Conservation (phyloP, 2,888 invertebrate genomes). For the Coenonympha glycerion region DNA sequence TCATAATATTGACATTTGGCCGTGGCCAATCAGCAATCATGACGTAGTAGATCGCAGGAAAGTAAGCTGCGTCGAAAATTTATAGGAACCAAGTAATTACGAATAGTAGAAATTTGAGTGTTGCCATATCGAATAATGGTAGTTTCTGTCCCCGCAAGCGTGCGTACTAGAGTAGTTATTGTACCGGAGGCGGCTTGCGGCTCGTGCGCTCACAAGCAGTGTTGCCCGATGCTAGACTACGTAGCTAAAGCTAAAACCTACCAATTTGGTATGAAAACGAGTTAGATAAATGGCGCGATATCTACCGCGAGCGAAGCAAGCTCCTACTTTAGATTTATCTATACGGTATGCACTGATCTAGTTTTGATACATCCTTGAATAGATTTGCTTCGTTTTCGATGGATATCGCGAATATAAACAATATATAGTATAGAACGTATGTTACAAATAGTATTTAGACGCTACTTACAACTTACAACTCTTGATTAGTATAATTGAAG, state of each 20-base stretch:
- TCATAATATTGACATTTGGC: no score
- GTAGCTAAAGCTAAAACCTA: slow-evolving; percentile 44
- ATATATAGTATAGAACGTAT: slow-evolving; percentile 28
- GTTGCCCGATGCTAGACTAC: slow-evolving; percentile 39
- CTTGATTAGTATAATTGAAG: slow-evolving; percentile 15
- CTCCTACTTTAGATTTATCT: background rate
- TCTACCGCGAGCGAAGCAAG: background rate
- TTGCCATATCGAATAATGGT: slow-evolving; percentile 20
- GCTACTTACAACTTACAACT: slow-evolving; percentile 28
- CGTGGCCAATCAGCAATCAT: no score
- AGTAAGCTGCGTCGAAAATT: no score
- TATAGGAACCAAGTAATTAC: no score
- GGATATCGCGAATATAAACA: slow-evolving; percentile 15
- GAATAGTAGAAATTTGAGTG: slow-evolving; percentile 13
- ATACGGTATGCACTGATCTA: no score
- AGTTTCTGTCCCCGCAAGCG: slow-evolving; percentile 48
- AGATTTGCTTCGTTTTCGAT: background rate
- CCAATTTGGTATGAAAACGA: slow-evolving; percentile 43
- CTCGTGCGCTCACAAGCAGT: slow-evolving; percentile 45
- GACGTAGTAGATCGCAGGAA: no score
- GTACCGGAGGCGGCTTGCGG: slow-evolving; percentile 48
- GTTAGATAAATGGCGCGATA: slow-evolving; percentile 27
- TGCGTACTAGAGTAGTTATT: slow-evolving; percentile 55
- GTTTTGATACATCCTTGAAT: no score
- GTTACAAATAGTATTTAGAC: slow-evolving; percentile 15